Conservation (phyloP, 2,888 invertebrate genomes). For the Hermaeophaga mercurialis region DNA sequence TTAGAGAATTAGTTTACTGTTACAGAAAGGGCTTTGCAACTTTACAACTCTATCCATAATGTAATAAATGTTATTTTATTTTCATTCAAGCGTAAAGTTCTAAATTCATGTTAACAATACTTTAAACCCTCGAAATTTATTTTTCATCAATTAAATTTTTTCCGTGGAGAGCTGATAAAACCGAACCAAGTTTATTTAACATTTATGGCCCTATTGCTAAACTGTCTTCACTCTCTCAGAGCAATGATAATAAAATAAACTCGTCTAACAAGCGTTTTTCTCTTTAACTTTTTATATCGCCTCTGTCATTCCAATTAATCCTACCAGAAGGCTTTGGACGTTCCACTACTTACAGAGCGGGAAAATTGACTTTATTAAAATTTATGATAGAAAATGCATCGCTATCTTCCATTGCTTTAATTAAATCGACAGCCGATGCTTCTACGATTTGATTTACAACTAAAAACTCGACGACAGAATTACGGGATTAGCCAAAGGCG, state of each 20-base stretch:
- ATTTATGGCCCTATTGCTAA: neutral
- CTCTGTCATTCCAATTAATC: conserved; percentile 8
- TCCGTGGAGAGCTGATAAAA: too few relatives aligned
- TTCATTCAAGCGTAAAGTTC: too few relatives aligned
- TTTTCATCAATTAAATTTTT: too few relatives aligned
- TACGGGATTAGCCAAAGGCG: conserved; percentile 6
- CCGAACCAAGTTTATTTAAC: too few relatives aligned
- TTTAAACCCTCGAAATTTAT: too few relatives aligned
- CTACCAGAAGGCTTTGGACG: conserved; percentile 7
- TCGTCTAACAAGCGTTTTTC: neutral
- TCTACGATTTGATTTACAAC: conserved; percentile 16
- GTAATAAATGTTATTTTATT: too few relatives aligned
- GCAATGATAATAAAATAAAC: conserved; percentile 11
- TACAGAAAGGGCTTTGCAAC: too few relatives aligned
- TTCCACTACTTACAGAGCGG: conserved; percentile 3
- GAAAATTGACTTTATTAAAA: conserved; percentile 9
- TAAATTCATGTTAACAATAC: too few relatives aligned
- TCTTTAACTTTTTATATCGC: neutral
- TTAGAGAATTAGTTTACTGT: too few relatives aligned
- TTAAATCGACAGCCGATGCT: conserved; percentile 20
- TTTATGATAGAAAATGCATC: conserved; percentile 13
- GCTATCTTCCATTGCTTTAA: conserved; percentile 9
- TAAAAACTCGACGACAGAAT: conserved; percentile 11
- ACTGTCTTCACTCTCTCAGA: neutral
- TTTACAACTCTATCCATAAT: too few relatives aligned